Evolutionary conservation across 2,888 invertebrate genomes (phyloP).

Genomic region (Chymomyza procnemis): DNA sequence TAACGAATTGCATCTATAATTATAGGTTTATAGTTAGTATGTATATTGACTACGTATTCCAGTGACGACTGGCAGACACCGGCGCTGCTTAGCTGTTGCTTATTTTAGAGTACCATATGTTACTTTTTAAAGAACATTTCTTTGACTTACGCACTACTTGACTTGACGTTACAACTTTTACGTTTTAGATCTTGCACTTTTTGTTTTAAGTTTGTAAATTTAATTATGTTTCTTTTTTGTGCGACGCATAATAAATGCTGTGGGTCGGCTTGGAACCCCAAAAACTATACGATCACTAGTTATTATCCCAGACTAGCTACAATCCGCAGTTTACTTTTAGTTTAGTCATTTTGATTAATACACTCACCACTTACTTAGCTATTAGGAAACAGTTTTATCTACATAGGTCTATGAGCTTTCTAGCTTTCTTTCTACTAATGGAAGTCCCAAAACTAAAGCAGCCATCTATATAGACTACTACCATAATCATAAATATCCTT

Average conservation of each 20-base stretch:
- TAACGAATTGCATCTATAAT: conserved; percentile 61
- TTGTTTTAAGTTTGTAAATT: too few species aligned
- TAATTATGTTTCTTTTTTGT: conserved; percentile 52
- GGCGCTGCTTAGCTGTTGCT: conserved; percentile 10
- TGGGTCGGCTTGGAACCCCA: conserved; percentile 29
- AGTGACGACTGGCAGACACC: not conserved
- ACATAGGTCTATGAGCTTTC: conserved; percentile 70
- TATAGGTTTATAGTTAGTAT: conserved; percentile 19
- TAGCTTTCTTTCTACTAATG: too few species aligned
- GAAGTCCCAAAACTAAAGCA: conserved; percentile 5
- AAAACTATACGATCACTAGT: not conserved
- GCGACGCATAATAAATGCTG: conserved; percentile 78
- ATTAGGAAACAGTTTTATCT: conserved; percentile 72
- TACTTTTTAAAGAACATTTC: conserved; percentile 52
- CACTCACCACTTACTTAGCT: conserved; percentile 59
- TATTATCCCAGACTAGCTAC: conserved; percentile 1
- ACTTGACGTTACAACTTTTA: conserved; percentile 21
- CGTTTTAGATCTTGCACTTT: conserved; percentile 2
- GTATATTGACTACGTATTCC: conserved; percentile 30
- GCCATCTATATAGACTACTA: conserved; percentile 8
- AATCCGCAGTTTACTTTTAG: conserved; percentile 10
- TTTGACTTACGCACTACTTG: conserved; percentile 56
- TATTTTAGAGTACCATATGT: conserved; percentile 14
- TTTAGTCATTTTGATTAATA: conserved; percentile 52
- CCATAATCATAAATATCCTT: not conserved